These are phyloP conservation scores for Pitta sordida DNA, from an alignment of 2,113 vertebrate species.

Conservation along the genomic window DNA sequence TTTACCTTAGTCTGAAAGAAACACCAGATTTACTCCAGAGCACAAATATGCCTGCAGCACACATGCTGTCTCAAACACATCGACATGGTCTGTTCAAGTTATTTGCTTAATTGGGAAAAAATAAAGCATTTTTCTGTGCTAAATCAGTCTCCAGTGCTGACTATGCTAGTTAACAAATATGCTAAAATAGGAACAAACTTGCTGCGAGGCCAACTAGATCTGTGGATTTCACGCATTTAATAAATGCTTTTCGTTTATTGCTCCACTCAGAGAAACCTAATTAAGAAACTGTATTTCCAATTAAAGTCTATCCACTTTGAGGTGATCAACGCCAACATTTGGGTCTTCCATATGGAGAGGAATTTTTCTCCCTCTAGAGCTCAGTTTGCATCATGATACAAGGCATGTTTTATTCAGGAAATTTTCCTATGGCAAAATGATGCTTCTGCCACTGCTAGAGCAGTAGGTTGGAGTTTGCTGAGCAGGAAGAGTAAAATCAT, in stretches of 20 bases:
- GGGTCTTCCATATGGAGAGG: background rate
- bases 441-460: background rate
- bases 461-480: background rate
- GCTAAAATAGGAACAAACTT: background rate
- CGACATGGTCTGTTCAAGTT: background rate
- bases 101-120: background rate
- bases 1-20: slow-evolving; percentile 91
- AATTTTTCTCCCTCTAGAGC: background rate
- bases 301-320: background rate
- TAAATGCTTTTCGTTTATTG: background rate
- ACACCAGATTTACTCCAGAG: background rate
- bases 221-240: background rate
- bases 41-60: background rate
- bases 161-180: background rate
- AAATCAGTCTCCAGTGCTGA: background rate
- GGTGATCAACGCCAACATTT: background rate
- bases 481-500: background rate
- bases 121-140: background rate
- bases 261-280: background rate
- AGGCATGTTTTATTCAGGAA: background rate
- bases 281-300: background rate
- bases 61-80: background rate
- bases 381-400: background rate
- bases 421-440: background rate
- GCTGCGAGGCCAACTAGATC: background rate